Base-by-base conservation (phyloP, 2,113 vertebrate species). In the Seriola rivoliana region DNA sequence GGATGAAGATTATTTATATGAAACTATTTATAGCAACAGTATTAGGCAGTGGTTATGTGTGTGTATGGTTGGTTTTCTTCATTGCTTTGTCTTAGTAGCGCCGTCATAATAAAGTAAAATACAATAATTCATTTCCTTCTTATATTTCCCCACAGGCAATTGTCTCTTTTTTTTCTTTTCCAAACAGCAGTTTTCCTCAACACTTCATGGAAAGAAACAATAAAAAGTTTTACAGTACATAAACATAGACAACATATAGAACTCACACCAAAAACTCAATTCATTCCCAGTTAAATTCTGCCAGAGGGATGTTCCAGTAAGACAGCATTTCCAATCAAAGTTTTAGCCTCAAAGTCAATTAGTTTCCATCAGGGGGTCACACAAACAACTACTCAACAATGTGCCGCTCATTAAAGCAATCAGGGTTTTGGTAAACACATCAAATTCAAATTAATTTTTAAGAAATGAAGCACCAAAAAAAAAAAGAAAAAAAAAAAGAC, bases 301-400 rank as follows among this genome's bases (percentile, higher is more conserved):
- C 71, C 69, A 50, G 59, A 82, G 66, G 71, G 50, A 76, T 78
- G 72, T 84, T 84, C 48, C 38, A 82, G 50, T 34, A 68, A 82
- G 75, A 85, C 62, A 85, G 54, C 68, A 67, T 84, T 89, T 82
- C 80, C 73, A 89, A 91, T 93, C 88, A 88, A 75, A 79, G 75
- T 89, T 88, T 88, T 71, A 81, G 66, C 65, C 70, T 84, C 59
- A 82, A 65, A 93, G 80, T 87, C 86, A 89, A 91, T 90, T 92
- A 81, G 59, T 91, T 86, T 88, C 72, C 44, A 8, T 80, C 48
- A 7, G 77, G 72, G 48, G 82, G 71, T 85, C 83, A 89, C 59
- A 59, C 13, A 86, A 89, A 91, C 73, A 91, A 73, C 57, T 54
- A 81, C 78, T 86, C 80, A 69, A 84, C 87, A 91, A 92, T 88